Conservation (phyloP, 2,888 invertebrate species). For the Hirtodrosophila duncani region DNA sequence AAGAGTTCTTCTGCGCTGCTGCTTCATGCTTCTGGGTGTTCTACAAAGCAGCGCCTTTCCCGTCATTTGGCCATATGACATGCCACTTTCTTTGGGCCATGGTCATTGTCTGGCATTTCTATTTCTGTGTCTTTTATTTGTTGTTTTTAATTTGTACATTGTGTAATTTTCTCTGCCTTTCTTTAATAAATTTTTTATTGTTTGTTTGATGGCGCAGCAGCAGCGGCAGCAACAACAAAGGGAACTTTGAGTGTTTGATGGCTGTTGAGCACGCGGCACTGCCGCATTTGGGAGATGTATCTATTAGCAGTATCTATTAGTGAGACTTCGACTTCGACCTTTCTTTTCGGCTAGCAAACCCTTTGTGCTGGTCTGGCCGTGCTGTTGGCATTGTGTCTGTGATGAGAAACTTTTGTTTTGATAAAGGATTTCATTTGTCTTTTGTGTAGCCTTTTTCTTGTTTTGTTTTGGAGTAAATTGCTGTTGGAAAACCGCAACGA, state of each 20-base stretch:
- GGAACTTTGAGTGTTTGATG: constrained; percentile 49
- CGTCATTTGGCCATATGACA: constrained; percentile 64
- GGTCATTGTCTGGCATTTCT: constrained; percentile 35
- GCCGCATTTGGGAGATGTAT: constrained; percentile 52
- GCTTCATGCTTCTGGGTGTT: constrained; percentile 61
- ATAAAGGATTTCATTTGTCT: constrained; percentile 66
- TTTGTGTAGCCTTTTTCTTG: constrained; percentile 62
- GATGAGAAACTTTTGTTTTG: constrained; percentile 60
- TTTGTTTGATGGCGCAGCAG: constrained; percentile 59
- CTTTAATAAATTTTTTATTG: constrained; percentile 71
- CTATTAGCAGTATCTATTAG: constrained; percentile 63
- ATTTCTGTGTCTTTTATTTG: constrained; percentile 13
- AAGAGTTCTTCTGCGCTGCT: constrained; percentile 9
- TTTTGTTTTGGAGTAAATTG: constrained; percentile 36
- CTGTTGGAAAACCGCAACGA: constrained; percentile 62
- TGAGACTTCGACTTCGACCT: constrained; percentile 34
- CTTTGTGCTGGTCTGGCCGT: constrained; percentile 13
- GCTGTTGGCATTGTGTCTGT: constrained; percentile 26
- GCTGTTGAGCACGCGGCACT: constrained; percentile 57
- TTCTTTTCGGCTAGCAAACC: constrained; percentile 11
- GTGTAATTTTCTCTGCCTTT: constrained; percentile 59
- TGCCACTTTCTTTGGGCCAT: constrained; percentile 58
- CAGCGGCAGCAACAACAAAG: constrained; percentile 16
- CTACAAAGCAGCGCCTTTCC: constrained; percentile 26
- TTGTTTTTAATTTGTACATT: constrained; percentile 59